Percentiles rank a stretch among this genome's conserved stretches.
Evolutionary conservation across 2,888 invertebrate genomes (phyloP).

Genomic region (Falcaria lacertinaria): DNA sequence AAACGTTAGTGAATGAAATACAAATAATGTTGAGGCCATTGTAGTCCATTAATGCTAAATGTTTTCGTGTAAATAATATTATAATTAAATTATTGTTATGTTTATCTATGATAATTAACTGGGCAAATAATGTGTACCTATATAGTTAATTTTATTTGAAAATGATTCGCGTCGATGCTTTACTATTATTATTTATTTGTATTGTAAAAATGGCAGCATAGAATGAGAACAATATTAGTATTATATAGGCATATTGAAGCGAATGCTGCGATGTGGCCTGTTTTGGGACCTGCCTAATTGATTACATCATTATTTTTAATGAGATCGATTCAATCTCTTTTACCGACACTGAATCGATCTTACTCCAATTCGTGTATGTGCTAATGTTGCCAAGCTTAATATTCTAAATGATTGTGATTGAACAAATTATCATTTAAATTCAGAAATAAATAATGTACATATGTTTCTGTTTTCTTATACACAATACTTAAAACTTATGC

Average conservation of each 20-base stretch:
- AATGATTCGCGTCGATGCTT: not conserved
- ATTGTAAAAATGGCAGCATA: not conserved
- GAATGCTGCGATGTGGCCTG: not conserved
- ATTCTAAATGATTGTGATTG: not conserved
- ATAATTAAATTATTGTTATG: slow-evolving; percentile 17
- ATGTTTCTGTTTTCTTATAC: not conserved
- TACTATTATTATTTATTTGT: slow-evolving; percentile 3
- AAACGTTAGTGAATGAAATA: not conserved
- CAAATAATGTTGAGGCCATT: slow-evolving; percentile 1
- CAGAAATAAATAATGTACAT: not conserved
- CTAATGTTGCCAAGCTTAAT: not conserved
- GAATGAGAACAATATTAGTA: not conserved
- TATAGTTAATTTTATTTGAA: slow-evolving; percentile 2
- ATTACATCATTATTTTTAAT: not conserved
- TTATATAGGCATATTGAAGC: slow-evolving; percentile 1
- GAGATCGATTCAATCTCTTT: not conserved
- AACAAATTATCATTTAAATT: not conserved
- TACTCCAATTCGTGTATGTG: not conserved
- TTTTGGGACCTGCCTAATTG: not conserved
- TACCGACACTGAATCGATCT: not conserved
- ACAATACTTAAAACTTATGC: not conserved
- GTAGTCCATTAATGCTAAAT: slow-evolving; percentile 17
- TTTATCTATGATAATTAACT: slow-evolving; percentile 15
- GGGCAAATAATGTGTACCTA: slow-evolving; percentile 8
- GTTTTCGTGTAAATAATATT: slow-evolving; percentile 14